These are phyloP conservation scores for Trichoplusia ni DNA, from an alignment of 1,140 invertebrate genomes.

Conservation along the genomic window DNA sequence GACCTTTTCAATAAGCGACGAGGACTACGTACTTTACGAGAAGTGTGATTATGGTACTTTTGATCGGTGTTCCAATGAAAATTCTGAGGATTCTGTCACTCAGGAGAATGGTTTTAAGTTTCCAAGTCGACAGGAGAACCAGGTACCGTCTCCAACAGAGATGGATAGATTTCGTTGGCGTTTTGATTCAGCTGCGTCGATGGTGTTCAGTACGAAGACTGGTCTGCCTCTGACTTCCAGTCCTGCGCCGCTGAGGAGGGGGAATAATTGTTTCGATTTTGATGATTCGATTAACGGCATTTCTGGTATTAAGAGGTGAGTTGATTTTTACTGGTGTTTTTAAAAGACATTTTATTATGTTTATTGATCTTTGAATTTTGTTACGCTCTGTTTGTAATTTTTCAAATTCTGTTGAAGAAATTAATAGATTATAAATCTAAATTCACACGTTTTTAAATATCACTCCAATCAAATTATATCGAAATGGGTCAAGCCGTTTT, in stretches of 20 bases:
- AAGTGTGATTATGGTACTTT: constrained; percentile 76
- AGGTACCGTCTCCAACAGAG: constrained; percentile 86
- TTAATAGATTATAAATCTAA: too few relatives aligned
- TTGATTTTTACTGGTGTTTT: too few relatives aligned
- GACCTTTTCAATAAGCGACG: constrained; percentile 62
- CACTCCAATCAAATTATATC: too few relatives aligned
- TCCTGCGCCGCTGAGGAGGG: constrained; percentile 90
- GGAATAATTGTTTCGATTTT: constrained; percentile 91
- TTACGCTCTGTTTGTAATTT: too few relatives aligned
- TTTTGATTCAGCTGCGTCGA: constrained; percentile 89
- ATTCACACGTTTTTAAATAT: too few relatives aligned
- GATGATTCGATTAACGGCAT: constrained; percentile 91
- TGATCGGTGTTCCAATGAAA: constrained; percentile 48
- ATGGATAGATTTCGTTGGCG: constrained; percentile 89
- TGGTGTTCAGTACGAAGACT: constrained; percentile 92
- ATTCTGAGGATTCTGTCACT: constrained; percentile 53
- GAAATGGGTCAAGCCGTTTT: too few relatives aligned
- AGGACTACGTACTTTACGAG: constrained; percentile 72
- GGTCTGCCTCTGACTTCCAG: constrained; percentile 93
- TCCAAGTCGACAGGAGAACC: constrained; percentile 41
- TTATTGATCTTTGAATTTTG: too few relatives aligned
- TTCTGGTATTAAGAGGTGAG: constrained; percentile 91
- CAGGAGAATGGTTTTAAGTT: constrained; percentile 54
- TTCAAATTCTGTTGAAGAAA: too few relatives aligned
- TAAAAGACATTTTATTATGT: too few relatives aligned